Evolutionary conservation across 2,888 invertebrate genomes (phyloP), one percentile per base, ranked within the genome.

Genomic region (Monoplex corrugatus): DNA sequence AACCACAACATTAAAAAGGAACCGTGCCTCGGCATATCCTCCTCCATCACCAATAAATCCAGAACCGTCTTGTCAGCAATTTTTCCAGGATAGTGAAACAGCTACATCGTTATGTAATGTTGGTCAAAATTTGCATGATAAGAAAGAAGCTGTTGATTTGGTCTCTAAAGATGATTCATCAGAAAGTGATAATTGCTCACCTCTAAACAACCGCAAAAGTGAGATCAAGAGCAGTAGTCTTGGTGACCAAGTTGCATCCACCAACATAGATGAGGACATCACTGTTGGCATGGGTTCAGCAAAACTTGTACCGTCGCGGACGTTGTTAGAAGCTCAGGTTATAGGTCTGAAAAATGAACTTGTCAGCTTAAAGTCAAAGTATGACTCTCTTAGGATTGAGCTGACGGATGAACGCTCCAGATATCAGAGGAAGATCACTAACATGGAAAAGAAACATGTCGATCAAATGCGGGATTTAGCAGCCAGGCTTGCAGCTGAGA

Each of bases 371-470:
- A 91, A 91, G 89, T 78, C 88, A 2, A 87, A 87, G 57, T 90
- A 89, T 68, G 91, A 90, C 38, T 90, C 91, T 63, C 89, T 93
- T 40, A 92, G 92, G 57, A 88, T 91, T 19, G 92, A 93, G 75
- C 89, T 93, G 50, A 86, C 89, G 40, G 92, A 92, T 23, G 92
- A 93, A 86, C 93, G 92, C 75, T 88, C 90, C 10, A 91, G 91
- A 40, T 94, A 95, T 92, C 93, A 94, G 50, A 91, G 89, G n/a
- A 92, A 93, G 89, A 92, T 95, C 45, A 87, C 92, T 57, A 90
- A 91, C n/a, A 87, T 94, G 89, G 93, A 94, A 63, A 87, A 90
- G 28, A 90, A 89, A 50, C 91, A 93, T 89, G 91, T 91, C 87
- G 87, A 68, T 32, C 90, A 94, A 75, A 63, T 94, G n/a, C 87